Evolutionary conservation across 2,888 invertebrate species (phyloP).

Genomic region (Villa cingulata): DNA sequence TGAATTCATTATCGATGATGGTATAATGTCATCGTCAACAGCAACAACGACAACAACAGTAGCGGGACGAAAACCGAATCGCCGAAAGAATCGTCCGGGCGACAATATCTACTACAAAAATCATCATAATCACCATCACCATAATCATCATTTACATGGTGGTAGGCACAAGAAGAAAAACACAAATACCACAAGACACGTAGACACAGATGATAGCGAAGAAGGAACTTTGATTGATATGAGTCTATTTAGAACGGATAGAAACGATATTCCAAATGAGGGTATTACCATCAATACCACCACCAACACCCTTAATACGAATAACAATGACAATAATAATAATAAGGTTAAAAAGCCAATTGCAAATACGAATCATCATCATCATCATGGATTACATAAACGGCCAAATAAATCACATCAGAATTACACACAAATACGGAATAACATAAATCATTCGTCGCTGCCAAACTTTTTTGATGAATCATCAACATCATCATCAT

Average conservation of each 20-base stretch:
- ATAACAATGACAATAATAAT: background rate
- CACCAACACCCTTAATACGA: background rate
- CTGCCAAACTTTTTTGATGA: background rate
- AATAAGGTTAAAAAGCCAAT: too few species aligned
- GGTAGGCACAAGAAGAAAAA: background rate
- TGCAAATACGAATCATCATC: too few species aligned
- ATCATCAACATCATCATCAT: background rate
- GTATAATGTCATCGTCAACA: background rate
- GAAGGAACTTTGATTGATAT: constrained; percentile 26
- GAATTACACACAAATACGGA: background rate
- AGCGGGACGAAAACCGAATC: background rate
- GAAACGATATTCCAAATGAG: constrained; percentile 18
- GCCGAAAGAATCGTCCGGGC: background rate
- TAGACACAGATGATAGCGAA: constrained; percentile 4
- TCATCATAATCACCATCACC: constrained; percentile 3
- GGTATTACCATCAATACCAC: background rate
- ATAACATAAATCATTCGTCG: background rate
- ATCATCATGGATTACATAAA: background rate
- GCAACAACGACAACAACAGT: too few species aligned
- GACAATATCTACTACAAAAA: background rate
- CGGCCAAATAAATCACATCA: background rate
- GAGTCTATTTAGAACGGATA: constrained; percentile 22
- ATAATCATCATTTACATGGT: constrained; percentile 7
- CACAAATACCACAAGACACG: constrained; percentile 6
- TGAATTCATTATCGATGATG: background rate